Conservation (phyloP, 2,888 invertebrate species). For the Monochamus alternatus region DNA sequence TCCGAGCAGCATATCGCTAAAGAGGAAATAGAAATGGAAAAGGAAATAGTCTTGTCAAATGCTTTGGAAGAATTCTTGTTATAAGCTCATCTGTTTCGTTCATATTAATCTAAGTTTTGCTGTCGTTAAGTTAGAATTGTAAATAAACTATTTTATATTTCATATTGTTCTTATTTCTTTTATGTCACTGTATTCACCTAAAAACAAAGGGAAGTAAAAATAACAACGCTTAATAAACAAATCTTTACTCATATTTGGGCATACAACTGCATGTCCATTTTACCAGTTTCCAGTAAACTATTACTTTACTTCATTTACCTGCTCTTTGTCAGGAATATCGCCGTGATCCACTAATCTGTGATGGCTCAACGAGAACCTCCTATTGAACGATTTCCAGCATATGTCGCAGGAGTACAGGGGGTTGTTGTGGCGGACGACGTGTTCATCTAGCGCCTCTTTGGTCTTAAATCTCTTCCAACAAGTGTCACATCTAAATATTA, state of each 20-base stretch:
- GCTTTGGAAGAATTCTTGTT: neutral
- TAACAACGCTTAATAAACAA: too few relatives aligned
- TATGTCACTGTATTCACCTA: too few relatives aligned
- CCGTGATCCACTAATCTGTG: constrained; percentile 47
- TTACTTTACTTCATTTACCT: constrained; percentile 47
- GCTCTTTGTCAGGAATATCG: constrained; percentile 44
- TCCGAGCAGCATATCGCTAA: neutral
- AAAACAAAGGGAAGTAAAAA: too few relatives aligned
- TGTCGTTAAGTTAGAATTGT: too few relatives aligned
- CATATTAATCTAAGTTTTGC: too few relatives aligned
- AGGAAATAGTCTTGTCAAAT: neutral
- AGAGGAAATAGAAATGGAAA: neutral
- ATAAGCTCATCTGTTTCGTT: neutral
- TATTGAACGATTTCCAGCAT: constrained; percentile 49
- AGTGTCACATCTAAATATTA: constrained; percentile 44
- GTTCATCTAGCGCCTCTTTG: constrained; percentile 45
- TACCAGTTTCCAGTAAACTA: constrained; percentile 39
- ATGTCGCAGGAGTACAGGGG: constrained; percentile 49
- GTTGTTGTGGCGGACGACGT: constrained; percentile 45
- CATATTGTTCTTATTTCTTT: too few relatives aligned
- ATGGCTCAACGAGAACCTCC: constrained; percentile 48
- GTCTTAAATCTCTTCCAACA: constrained; percentile 48
- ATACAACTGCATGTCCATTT: too few relatives aligned
- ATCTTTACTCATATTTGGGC: too few relatives aligned
- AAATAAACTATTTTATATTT: too few relatives aligned